Percentiles rank a stretch among this genome's conserved stretches.
phyloP scores from a whole-genome alignment of 2,797 vertebrate genomes.

The Macroramphosus scolopax region DNA sequence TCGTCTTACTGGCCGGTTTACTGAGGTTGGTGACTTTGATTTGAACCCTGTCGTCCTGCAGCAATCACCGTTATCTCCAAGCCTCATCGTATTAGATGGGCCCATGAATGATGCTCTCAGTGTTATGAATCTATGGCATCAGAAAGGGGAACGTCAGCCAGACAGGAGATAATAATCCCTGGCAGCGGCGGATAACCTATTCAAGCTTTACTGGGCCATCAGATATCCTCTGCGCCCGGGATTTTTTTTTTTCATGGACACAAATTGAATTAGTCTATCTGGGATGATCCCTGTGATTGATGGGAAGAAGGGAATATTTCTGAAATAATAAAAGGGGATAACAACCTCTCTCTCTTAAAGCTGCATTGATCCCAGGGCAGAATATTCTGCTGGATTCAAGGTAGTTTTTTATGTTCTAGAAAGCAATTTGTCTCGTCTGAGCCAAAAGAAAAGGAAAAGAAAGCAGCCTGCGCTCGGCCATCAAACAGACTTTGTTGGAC shows the following conservation, averaged over 20 bases:
- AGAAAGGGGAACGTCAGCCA: constrained; percentile 39
- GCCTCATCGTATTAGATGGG: constrained; percentile 52
- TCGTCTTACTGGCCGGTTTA: constrained; percentile 51
- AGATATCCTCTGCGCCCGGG: constrained; percentile 17
- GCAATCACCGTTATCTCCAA: constrained; percentile 59
- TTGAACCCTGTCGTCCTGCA: constrained; percentile 51
- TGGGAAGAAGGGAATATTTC: too few relatives aligned
- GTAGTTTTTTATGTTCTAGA: too few relatives aligned
- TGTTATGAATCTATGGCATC: constrained; percentile 45
- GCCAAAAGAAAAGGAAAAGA: constrained; percentile 3
- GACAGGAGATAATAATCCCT: constrained; percentile 48
- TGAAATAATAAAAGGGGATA: too few relatives aligned
- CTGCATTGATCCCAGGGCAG: too few relatives aligned
- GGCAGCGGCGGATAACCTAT: constrained; percentile 37
- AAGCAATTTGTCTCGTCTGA: not conserved
- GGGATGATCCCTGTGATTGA: constrained; percentile 11
- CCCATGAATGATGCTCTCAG: constrained; percentile 49
- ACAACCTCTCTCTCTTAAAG: too few relatives aligned
- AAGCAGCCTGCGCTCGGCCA: constrained; percentile 9
- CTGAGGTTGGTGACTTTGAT: constrained; percentile 60
- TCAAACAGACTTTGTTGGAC: constrained; percentile 28
- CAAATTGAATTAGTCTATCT: constrained; percentile 26
- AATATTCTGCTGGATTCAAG: too few relatives aligned
- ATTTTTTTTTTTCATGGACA: constrained; percentile 32
- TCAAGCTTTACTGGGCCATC: constrained; percentile 28